Base-by-base conservation (phyloP, 2,113 vertebrate species). In the Oxyruncus cristatus region DNA sequence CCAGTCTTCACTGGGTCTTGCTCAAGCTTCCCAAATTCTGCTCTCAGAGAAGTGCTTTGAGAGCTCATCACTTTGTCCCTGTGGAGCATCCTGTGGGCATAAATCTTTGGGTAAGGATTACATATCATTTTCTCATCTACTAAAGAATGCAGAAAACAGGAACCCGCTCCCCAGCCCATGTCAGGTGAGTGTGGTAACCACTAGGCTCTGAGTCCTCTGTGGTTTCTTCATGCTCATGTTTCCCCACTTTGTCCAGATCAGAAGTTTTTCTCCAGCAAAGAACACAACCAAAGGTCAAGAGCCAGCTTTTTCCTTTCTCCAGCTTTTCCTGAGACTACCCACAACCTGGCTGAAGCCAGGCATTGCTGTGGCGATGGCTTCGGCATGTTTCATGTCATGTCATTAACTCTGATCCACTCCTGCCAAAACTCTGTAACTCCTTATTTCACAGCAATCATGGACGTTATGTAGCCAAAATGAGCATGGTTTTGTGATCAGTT, bases 391-490 rank as follows among this genome's bases (percentile, higher is more conserved):
- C 0, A 0, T 77, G 42, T 71, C 44, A 88, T 71, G 42, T 91
- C 1, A 0, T 32, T 44, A 79, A 27, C 30, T 72, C 33, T 87
- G 28, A 67, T 74, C 33, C 15, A 3, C 78, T 90, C 87, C 61
- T 91, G 55, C 65, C 52, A 92, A 94, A 80, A 32, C 37, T 55
- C 63, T 41, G 33, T 68, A 72, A 70, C 39, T 92, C 41, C 23
- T 93, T 81, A 94, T 95, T 96, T 92, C 83, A 56, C 77, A 42
- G 66, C 85, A 62, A 89, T 92, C 14, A 15, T 52, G 49, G 65
- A 61, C 77, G 66, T 68, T 93, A 24, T 32, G 30, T 86, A 82
- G 73, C 74, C 27, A 37, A 59, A 76, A 44, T 0, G 3, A 67
- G 47, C 55, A 44, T 5, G 6, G 35, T 68, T 96, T 84, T 94